Percentiles rank a stretch among this genome's conserved stretches.
phyloP scores from a whole-genome alignment of 2,113 vertebrate species.

The Rhynchomys soricoides region DNA sequence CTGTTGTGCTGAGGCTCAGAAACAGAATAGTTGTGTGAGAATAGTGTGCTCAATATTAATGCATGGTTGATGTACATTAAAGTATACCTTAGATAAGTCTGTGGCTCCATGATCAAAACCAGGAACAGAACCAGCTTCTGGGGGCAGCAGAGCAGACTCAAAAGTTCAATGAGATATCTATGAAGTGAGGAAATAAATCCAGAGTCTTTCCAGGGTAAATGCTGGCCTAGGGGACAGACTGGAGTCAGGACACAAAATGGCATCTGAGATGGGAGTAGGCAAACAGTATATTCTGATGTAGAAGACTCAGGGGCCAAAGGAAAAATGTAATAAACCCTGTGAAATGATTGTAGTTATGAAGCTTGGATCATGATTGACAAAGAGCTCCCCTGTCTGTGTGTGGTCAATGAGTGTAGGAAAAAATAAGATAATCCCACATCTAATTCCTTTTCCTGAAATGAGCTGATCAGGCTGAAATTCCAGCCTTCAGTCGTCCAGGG shows the following conservation, averaged over 20 bases:
- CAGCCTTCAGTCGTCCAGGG: not conserved
- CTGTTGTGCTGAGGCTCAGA: not conserved
- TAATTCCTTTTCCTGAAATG: not conserved
- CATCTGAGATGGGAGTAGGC: not conserved
- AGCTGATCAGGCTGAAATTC: conserved; percentile 16
- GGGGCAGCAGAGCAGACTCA: not conserved
- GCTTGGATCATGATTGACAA: conserved; percentile 83
- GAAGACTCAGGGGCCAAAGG: not conserved
- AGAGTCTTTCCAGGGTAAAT: not conserved
- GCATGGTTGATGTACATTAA: not conserved
- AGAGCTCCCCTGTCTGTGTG: conserved; percentile 90
- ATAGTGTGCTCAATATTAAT: not conserved
- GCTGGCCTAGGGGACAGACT: not conserved
- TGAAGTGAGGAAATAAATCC: not conserved
- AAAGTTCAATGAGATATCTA: not conserved
- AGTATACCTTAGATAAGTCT: not conserved
- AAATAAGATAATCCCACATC: conserved; percentile 78
- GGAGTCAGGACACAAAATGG: not conserved
- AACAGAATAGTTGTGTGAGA: not conserved
- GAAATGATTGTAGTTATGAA: conserved; percentile 87
- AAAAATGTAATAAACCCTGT: not conserved
- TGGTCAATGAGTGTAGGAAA: conserved; percentile 86
- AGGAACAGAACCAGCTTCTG: not conserved
- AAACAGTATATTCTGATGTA: not conserved
- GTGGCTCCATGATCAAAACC: not conserved